A percentile compares a stretch with the other conserved stretches of the same genome.
Evolutionary conservation across 2,888 invertebrate genomes (phyloP).

Genomic region (Leptura quadrifasciata): DNA sequence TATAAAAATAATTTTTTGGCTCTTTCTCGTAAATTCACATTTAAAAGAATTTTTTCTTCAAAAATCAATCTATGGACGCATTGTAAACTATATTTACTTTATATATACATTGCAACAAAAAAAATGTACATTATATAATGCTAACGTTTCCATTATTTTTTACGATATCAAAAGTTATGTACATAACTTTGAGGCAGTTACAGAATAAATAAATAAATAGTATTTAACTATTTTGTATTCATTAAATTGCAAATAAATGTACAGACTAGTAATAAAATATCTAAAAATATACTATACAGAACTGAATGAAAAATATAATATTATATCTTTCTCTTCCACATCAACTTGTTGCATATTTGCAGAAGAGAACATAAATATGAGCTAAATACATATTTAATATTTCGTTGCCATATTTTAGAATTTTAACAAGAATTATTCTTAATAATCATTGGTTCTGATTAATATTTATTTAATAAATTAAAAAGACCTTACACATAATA

Average conservation of each 20-base stretch:
- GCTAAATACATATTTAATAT: slow-evolving; percentile 3
- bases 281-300: slow-evolving; percentile 1
- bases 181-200: background rate
- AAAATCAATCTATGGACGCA: too few species aligned
- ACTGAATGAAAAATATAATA: background rate
- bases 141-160: background rate
- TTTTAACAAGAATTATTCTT: background rate
- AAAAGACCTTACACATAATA: background rate
- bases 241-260: background rate
- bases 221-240: background rate
- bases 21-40: too few species aligned
- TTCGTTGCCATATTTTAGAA: slow-evolving; percentile 7
- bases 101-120: too few species aligned
- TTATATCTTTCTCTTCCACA: background rate
- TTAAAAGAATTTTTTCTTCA: too few species aligned
- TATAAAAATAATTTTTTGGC: too few species aligned
- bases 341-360: background rate
- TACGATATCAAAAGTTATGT: background rate
- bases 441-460: background rate
- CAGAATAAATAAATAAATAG: slow-evolving; percentile 4
- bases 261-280: slow-evolving; percentile 4
- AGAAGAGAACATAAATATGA: background rate
- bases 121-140: background rate
- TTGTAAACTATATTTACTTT: too few species aligned
- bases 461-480: background rate